Evolutionary conservation across 2,113 vertebrate genomes (phyloP), one percentile per base, ranked within the genome.

Genomic region (Rousettus leschenaultii): DNA sequence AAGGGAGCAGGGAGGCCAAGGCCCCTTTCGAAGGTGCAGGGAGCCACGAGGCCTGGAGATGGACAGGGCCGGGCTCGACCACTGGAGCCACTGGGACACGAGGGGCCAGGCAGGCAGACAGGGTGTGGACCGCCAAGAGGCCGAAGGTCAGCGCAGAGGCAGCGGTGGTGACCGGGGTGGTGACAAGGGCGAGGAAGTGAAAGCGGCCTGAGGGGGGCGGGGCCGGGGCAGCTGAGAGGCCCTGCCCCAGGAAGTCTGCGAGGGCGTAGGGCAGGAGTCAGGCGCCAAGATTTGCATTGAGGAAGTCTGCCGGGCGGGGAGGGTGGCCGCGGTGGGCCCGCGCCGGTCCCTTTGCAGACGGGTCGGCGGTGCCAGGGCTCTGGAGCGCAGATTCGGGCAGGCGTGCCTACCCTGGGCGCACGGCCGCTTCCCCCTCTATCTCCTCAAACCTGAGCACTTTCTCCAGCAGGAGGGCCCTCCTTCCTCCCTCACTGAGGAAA

Each of bases 31-130:
- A 5, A 24, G 68, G 22, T 28, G 13, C 1, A 15, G n/a, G 92
- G 33, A 40, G 74, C 53, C 84, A 43, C 10, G 1, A 7, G 33
- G 26, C 11, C 75, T 19, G 35, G 45, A 84, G 70, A 2, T 45
- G 61, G 35, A 33, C 15, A 7, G 35, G 59, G 51, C 38, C n/a
- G 3, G 48, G 40, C n/a, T 43, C 28, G 19, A 4, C 12, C 10
- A 3, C 3, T 0, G 7, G 30, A 73, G 14, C 43, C 13, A 0
- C 48, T n/a, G 75, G n/a, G 6, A 80, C 28, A 2, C 5, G 0
- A 63, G 1, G 59, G 68, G 57, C 68, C 30, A 0, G 57, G 28
- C 33, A 16, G 51, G 51, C 51, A n/a, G 55, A 15, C 11, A 14
- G 40, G 45, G 24, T 14, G 18, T 15, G 38, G 22, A 16, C 1